Conservation (phyloP, 1,140 invertebrate species). For the Rhynchophorus ferrugineus region DNA sequence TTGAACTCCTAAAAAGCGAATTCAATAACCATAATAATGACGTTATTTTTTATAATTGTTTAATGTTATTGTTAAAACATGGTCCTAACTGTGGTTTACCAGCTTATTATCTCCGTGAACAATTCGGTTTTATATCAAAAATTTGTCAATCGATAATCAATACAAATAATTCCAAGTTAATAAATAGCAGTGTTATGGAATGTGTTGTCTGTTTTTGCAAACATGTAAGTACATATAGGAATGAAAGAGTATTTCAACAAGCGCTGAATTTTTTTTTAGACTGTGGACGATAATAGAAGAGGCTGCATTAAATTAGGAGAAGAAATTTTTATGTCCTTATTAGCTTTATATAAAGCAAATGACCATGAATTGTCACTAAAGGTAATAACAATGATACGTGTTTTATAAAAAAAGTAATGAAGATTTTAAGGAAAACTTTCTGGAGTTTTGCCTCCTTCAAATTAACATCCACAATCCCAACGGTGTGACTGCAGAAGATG, state of each 20-base stretch:
- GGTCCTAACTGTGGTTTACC: constrained; percentile 27
- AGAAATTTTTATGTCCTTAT: constrained; percentile 25
- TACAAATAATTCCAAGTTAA: constrained; percentile 3
- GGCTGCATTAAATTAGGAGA: constrained; percentile 34
- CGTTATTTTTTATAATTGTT: constrained; percentile 22
- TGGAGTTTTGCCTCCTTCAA: constrained; percentile 36
- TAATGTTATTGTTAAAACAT: constrained; percentile 26
- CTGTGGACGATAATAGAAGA: constrained; percentile 31
- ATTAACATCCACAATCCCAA: constrained; percentile 33
- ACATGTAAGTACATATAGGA: constrained; percentile 26
- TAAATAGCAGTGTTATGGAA: constrained; percentile 26
- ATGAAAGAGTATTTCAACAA: too few relatives aligned
- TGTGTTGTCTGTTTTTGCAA: constrained; percentile 26
- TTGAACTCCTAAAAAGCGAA: constrained; percentile 12
- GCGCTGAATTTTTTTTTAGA: constrained; percentile 30
- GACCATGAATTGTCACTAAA: constrained; percentile 19
- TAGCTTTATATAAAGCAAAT: constrained; percentile 27
- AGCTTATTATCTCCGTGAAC: constrained; percentile 20
- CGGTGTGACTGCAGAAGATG: constrained; percentile 24
- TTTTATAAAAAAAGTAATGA: too few relatives aligned
- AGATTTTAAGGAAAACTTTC: constrained; percentile 23
- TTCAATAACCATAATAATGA: constrained; percentile 8
- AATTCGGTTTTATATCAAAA: constrained; percentile 29
- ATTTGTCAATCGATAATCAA: constrained; percentile 21
- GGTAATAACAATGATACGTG: too few relatives aligned